Percentiles rank a stretch among this genome's conserved stretches.
Evolutionary conservation across 2,888 invertebrate genomes (phyloP).

Genomic region (Trichogramma evanescens): DNA sequence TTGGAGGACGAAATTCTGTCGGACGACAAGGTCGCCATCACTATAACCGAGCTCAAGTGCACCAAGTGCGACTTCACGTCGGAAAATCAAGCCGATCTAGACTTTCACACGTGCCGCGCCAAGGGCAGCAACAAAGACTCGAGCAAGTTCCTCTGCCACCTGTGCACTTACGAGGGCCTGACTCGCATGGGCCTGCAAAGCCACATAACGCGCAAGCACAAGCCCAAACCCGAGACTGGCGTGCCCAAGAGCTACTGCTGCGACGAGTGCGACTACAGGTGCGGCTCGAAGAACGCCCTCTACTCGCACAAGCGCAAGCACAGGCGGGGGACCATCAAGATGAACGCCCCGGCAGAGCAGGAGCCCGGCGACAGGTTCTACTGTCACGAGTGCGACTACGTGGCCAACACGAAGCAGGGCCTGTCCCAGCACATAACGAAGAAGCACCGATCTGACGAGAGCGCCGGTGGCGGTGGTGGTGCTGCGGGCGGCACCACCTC

Average conservation of each 20-base stretch:
- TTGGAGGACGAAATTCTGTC: neutral
- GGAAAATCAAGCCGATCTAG: slow-evolving; percentile 18
- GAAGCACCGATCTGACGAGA: slow-evolving; percentile 29
- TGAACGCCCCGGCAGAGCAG: slow-evolving; percentile 13
- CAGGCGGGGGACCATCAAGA: slow-evolving; percentile 3
- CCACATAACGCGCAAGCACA: slow-evolving; percentile 28
- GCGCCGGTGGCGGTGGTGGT: neutral
- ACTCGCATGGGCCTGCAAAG: slow-evolving; percentile 22
- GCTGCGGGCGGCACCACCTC: neutral
- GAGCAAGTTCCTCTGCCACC: slow-evolving; percentile 17
- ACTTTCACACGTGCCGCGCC: slow-evolving; percentile 19
- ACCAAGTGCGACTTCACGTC: slow-evolving; percentile 19
- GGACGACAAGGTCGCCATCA: slow-evolving; percentile 1
- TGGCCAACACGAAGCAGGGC: slow-evolving; percentile 36
- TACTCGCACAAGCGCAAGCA: slow-evolving; percentile 38
- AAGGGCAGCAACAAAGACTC: neutral
- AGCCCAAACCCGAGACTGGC: slow-evolving; percentile 1
- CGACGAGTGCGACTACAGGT: slow-evolving; percentile 37
- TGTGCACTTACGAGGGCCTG: slow-evolving; percentile 27
- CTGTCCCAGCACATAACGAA: slow-evolving; percentile 40
- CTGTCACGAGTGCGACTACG: slow-evolving; percentile 40
- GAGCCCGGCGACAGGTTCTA: slow-evolving; percentile 19
- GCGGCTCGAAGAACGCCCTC: slow-evolving; percentile 35
- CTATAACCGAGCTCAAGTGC: slow-evolving; percentile 8
- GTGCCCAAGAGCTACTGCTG: slow-evolving; percentile 27